These are phyloP conservation scores for Aphis gossypii DNA, from an alignment of 1,140 invertebrate genomes.

Conservation along the genomic window DNA sequence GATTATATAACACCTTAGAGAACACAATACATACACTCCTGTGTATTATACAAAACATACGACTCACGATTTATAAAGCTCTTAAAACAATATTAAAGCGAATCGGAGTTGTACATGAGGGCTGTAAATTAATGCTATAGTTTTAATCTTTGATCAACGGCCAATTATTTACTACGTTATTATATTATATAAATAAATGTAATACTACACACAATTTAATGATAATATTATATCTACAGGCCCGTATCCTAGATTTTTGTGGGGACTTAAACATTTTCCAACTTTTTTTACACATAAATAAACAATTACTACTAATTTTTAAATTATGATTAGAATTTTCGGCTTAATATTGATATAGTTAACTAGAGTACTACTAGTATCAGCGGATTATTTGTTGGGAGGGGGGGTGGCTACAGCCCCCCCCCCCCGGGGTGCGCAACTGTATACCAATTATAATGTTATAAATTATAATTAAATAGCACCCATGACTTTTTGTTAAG, in stretches of 20 bases:
- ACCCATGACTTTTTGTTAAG: not conserved
- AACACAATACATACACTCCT: not conserved
- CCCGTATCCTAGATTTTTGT: too few species aligned
- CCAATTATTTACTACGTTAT: not conserved
- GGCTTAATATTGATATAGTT: too few species aligned
- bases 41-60: not conserved
- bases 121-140: not conserved
- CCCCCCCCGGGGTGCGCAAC: too few species aligned
- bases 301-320: too few species aligned
- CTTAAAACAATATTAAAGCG: slow-evolving; percentile 29
- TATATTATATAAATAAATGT: not conserved
- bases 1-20: slow-evolving; percentile 40
- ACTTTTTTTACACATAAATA: too few species aligned
- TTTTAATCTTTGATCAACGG: slow-evolving; percentile 1
- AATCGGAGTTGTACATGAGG: not conserved
- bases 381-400: too few species aligned
- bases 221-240: not conserved
- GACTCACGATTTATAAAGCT: slow-evolving; percentile 22
- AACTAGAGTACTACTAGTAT: too few species aligned
- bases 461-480: not conserved
- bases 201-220: not conserved
- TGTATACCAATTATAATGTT: not conserved
- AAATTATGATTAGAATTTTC: too few species aligned
- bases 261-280: too few species aligned
- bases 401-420: too few species aligned